phyloP scores from a whole-genome alignment of 1,140 invertebrate species.

The Pollicipes pollicipes region DNA sequence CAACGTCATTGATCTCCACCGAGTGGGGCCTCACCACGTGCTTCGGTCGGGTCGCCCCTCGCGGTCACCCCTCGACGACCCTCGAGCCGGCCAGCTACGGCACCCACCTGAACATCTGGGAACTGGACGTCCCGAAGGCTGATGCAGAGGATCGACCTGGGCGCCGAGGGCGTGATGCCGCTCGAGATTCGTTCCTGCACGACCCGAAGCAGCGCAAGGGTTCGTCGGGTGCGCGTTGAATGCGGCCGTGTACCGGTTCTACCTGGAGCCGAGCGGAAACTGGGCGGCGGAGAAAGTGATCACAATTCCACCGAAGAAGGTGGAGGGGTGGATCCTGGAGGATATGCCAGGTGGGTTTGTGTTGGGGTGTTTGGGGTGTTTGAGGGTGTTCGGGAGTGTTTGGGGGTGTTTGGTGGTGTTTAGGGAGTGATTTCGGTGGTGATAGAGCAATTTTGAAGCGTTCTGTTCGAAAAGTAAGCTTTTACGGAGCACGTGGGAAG shows the following conservation, averaged over 20 bases:
- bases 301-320: conserved; percentile 49
- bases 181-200: conserved; percentile 89
- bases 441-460: too few relatives aligned
- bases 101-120: conserved; percentile 65
- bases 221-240: conserved; percentile 67
- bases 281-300: conserved; percentile 66
- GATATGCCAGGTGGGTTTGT: conserved; percentile 40
- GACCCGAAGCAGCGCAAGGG: conserved; percentile 60
- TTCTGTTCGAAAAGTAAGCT: too few relatives aligned
- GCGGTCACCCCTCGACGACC: conserved; percentile 51
- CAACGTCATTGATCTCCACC: conserved; percentile 68
- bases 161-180: conserved; percentile 63
- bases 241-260: conserved; percentile 53
- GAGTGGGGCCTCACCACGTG: conserved; percentile 82
- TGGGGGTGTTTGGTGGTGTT: too few relatives aligned
- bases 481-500: too few relatives aligned
- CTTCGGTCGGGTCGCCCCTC: conserved; percentile 57
- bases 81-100: conserved; percentile 50
- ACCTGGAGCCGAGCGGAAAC: conserved; percentile 37
- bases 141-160: conserved; percentile 66
- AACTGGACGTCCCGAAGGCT: conserved; percentile 65
- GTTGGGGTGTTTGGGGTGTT: too few relatives aligned
- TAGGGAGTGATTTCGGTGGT: too few relatives aligned
- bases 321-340: conserved; percentile 45
- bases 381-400: too few relatives aligned